These are phyloP conservation scores for Bombus difficillimus DNA, from an alignment of 1,140 invertebrate genomes.

Conservation along the genomic window DNA sequence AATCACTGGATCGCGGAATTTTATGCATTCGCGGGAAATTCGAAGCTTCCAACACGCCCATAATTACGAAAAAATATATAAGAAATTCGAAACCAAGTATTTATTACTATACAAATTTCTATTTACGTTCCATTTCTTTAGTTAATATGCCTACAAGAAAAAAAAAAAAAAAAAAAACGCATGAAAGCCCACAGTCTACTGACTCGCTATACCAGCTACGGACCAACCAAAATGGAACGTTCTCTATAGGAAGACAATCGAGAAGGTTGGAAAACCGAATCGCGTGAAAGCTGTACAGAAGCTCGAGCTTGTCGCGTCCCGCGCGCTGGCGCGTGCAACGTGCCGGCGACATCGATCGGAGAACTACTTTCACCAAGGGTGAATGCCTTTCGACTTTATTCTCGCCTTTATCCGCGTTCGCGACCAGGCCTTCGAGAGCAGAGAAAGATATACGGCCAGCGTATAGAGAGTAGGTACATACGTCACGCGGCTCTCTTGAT, in stretches of 20 bases:
- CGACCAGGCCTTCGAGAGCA: constrained; percentile 45
- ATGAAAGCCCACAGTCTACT: too few species aligned
- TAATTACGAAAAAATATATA: too few species aligned
- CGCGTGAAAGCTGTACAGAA: constrained; percentile 33
- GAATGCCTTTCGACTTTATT: constrained; percentile 73
- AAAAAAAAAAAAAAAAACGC: too few species aligned
- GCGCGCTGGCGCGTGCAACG: constrained; percentile 36
- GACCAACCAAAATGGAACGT: background rate
- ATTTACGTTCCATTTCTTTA: too few species aligned
- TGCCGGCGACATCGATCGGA: constrained; percentile 65
- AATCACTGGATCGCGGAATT: too few species aligned
- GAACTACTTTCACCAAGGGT: constrained; percentile 75
- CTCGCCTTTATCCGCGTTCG: constrained; percentile 68
- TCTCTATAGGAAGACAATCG: too few species aligned
- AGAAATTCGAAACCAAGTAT: too few species aligned
- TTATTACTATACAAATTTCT: too few species aligned
- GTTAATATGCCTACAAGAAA: too few species aligned
- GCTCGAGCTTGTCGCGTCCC: constrained; percentile 21
- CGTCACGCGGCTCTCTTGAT: constrained; percentile 58
- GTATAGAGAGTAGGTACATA: constrained; percentile 45
- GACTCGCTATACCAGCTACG: background rate
- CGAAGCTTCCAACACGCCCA: too few species aligned
- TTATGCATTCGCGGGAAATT: too few species aligned
- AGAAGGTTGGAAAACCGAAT: background rate
- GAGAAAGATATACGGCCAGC: constrained; percentile 33